phyloP scores from a whole-genome alignment of 2,113 vertebrate genomes.

The Eubucco bourcierii region DNA sequence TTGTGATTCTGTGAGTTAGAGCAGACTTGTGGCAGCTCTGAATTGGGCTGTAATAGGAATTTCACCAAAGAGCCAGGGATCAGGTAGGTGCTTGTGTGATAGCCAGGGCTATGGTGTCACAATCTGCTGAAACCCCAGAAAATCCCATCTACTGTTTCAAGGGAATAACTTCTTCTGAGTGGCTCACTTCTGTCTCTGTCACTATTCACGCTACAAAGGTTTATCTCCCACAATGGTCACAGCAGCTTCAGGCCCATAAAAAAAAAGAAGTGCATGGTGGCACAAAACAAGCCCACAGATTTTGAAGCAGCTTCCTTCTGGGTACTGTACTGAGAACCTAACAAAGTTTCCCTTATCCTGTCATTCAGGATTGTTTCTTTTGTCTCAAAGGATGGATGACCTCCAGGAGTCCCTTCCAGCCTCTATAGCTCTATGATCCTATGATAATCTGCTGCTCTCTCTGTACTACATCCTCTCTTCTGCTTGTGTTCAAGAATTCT shows the following conservation, averaged over 20 bases:
- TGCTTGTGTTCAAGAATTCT: neutral
- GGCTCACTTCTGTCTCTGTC: neutral
- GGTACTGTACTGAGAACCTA: neutral
- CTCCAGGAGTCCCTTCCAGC: too few species aligned
- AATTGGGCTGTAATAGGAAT: neutral
- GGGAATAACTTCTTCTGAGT: neutral
- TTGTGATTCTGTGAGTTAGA: neutral
- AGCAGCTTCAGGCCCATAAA: neutral
- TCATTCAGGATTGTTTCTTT: neutral
- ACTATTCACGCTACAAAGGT: neutral
- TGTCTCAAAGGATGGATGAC: fast-evolving
- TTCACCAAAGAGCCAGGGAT: neutral
- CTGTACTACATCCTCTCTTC: neutral
- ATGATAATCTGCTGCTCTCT: neutral
- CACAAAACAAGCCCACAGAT: neutral
- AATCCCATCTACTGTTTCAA: neutral
- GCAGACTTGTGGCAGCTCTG: neutral
- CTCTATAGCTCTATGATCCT: too few species aligned
- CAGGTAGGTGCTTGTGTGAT: neutral
- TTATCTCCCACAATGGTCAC: neutral
- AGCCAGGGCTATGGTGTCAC: neutral
- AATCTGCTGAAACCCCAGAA: neutral
- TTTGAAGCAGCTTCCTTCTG: neutral
- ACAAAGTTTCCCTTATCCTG: too few species aligned
- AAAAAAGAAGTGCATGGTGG: fast-evolving